Base-by-base conservation (phyloP, 2,797 vertebrate species). In the Geotrypetes seraphini region DNA sequence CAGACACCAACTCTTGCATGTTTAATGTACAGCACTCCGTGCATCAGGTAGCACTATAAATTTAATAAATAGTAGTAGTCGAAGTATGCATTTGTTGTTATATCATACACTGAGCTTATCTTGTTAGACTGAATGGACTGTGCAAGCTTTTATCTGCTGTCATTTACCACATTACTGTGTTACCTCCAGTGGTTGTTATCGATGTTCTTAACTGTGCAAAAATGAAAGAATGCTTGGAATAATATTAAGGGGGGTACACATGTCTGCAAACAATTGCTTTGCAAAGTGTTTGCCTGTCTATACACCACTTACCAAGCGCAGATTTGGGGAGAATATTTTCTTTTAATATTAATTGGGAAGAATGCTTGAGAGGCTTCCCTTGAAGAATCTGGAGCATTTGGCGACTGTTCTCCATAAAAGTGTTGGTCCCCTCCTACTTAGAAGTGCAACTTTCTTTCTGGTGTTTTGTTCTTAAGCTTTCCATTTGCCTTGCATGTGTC, bases 281-380 rank as follows among this genome's bases (percentile, higher is more conserved):
- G 22, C 12, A 16, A 38, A 32, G 25, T 42, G n/a, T n/a, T n/a
- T n/a, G 16, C 34, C 32, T 46, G 45, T 31, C 33, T 50, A 28
- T 23, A 6, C 34, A 60, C 62, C 58, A 32, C 39, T 36, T 49
- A 69, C 67, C 57, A 60, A 47, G 67, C 67, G 62, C 58, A 58
- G 45, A 43, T 67, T 73, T 51, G 51, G 50, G 58, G 57, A 40
- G 67, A 62, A 63, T 60, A 47, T 60, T 64, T 63, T 49, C 25
- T 30, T 58, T 78, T 78, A 78, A 79, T 72, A 79, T 75, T 82
- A 81, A 76, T 19, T 36, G 47, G 39, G 59, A 63, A 56, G 64
- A 64, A 50, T 63, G 56, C 50, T 61, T 47, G 62, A 66, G 61
- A 49, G 47, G 51, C 59, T 29, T 20, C 51, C 52, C n/a, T 5